Base-by-base conservation (phyloP, 1,140 invertebrate species). In the Delia radicum region DNA sequence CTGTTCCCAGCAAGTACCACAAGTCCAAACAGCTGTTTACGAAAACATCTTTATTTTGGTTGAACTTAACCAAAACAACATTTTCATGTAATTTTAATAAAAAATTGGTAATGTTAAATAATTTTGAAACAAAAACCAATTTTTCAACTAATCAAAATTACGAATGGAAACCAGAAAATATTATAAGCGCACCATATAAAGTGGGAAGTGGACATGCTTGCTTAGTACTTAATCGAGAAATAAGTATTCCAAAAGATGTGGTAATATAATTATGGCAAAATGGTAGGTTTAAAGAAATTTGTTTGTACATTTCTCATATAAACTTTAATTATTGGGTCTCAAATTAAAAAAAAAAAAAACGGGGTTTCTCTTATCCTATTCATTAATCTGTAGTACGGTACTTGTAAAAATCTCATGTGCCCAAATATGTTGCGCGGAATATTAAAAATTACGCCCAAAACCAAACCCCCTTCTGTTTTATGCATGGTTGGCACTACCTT, bases 161-260 rank as follows among this genome's bases (percentile, higher is more conserved):
- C 6, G 13, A 37, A 61, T 76, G 69, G 75, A n/a, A n/a, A 8
- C 63, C 74, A 0, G 42, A 31, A 37, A 26, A 75, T 29, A 18
- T 75, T 4, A 12, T 75, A 15, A 48, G 0, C 0, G 7, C 21
- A 37, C 48, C 28, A 26, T 3, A 61, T 15, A 55, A 33, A 48
- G 15, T 13, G 1, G 55, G 62, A 6, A 24, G 7, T 13, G 83
- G 83, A 10, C 88, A 89, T 77, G 89, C 87, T 12, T 80, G 90
- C 72, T 55, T 91, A 15, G 85, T 91, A 18, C 80, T 90, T 26
- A 90, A 91, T 77, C 83, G 86, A 46, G 85, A 86, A 31, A 88
- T 89, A 21, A 75, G 79, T 48, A 81, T 87, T 28, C 84, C 86
- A 55, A 33, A 82, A 42, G 77, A 86, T 76, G 78, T 87, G 75